phyloP scores from a whole-genome alignment of 2,888 invertebrate genomes.

The Flabesymbios commensalis region DNA sequence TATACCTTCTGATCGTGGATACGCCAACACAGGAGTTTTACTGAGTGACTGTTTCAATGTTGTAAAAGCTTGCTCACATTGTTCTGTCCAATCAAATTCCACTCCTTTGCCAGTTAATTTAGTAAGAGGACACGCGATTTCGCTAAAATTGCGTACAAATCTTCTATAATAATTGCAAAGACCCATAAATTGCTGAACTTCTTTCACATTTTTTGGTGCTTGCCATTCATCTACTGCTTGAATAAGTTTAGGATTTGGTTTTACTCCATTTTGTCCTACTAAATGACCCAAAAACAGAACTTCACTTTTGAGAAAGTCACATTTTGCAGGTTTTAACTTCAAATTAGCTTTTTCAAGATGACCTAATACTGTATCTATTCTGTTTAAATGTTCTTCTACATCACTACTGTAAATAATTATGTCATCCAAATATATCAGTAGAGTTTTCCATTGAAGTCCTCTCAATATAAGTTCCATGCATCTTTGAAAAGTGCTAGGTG shows the following conservation, averaged over 20 bases:
- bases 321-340: slow-evolving; percentile 3
- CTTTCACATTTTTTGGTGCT: neutral
- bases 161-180: slow-evolving; percentile 2
- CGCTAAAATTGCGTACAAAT: neutral
- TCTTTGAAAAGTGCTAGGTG: slow-evolving; percentile 16
- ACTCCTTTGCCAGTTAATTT: slow-evolving; percentile 6
- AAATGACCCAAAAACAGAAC: slow-evolving; percentile 24
- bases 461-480: slow-evolving; percentile 7
- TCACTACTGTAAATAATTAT: slow-evolving; percentile 17
- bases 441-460: neutral
- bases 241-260: no score
- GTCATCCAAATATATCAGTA: slow-evolving; percentile 20
- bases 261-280: no score
- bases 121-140: slow-evolving; percentile 1
- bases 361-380: no score
- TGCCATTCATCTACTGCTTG: no score
- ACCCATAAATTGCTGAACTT: slow-evolving; percentile 4
- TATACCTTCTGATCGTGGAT: slow-evolving; percentile 1
- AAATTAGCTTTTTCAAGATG: slow-evolving; percentile 5
- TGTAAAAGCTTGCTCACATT: slow-evolving; percentile 9
- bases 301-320: slow-evolving; percentile 12
- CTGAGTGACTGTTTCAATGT: slow-evolving; percentile 6
- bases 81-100: slow-evolving; percentile 17
- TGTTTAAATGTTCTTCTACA: no score
- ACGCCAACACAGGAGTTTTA: slow-evolving; percentile 13